Conservation (phyloP, 2,888 invertebrate species). For the Camponotus fellah region DNA sequence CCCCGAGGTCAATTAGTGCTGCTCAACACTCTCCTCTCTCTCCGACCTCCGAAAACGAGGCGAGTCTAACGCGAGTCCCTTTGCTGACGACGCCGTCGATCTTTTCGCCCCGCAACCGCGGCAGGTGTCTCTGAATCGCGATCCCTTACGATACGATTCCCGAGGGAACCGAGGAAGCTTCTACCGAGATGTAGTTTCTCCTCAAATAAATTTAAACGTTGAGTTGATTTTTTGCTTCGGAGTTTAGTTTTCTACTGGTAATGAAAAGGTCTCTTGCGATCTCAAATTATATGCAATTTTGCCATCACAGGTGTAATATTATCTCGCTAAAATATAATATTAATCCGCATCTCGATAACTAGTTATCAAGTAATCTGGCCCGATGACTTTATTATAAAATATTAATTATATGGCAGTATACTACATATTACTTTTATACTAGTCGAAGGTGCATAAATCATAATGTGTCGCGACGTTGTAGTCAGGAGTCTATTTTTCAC, state of each 20-base stretch:
- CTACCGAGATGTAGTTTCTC: not conserved
- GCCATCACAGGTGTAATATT: not conserved
- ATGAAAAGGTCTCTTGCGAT: conserved; percentile 13
- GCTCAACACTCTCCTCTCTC: conserved; percentile 83
- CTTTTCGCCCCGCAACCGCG: conserved; percentile 31
- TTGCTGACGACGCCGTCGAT: conserved; percentile 58
- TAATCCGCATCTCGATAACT: conserved; percentile 5
- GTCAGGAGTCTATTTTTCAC: not conserved
- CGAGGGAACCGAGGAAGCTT: not conserved
- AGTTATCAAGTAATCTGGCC: conserved; percentile 22
- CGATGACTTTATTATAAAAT: conserved; percentile 48
- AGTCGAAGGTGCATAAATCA: conserved; percentile 16
- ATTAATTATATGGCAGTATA: conserved; percentile 24
- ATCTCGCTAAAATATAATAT: conserved; percentile 35
- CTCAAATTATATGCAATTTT: conserved; percentile 9
- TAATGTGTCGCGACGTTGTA: conserved; percentile 5
- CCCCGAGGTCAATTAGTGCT: conserved; percentile 85
- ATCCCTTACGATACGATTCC: conserved; percentile 35
- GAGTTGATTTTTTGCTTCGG: not conserved
- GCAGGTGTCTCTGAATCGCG: conserved; percentile 38
- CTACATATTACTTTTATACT: not conserved
- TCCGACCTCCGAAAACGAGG: conserved; percentile 79
- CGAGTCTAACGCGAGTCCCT: conserved; percentile 61
- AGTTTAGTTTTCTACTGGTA: conserved; percentile 8
- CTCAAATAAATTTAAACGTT: not conserved